Evolutionary conservation across 2,888 invertebrate genomes (phyloP), one percentile per base, ranked within the genome.

Genomic region (Heteropelma amictum): DNA sequence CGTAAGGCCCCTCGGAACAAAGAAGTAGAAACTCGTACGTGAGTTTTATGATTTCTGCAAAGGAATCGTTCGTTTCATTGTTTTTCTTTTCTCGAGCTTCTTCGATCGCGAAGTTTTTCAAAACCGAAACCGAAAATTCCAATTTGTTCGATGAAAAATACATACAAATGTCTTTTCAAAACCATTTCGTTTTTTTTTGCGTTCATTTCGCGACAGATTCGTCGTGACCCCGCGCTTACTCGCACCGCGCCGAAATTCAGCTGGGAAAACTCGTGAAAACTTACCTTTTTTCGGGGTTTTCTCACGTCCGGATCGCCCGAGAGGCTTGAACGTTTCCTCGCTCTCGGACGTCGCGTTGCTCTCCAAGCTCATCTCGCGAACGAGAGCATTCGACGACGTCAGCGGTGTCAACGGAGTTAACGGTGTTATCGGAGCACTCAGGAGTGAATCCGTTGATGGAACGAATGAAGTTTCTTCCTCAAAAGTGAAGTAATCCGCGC

Each of bases 1-100:
- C 91, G 58, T 90, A 89, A 26, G 92, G 92, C 60, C 92, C 91
- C 86, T 90, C 90, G 63, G 92, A 90, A 84, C 92, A 90, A 60
- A 90, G 89, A 75, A 92, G 90, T 79, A 92, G 84, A 84, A 90
- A 89, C 83, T 91, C 91, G 76, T 89, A 88, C 19, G 88, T 87
- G 77, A 89, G 85, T 79, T 87, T 88, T 77, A 85, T 86, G 75
- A 83, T 78, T 79, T 83, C 84, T 84, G 82, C 78, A 83, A 82
- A 63, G 79, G 17, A 64, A 42, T 53, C 35, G 40, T 58, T 51
- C 61, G 47, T 63, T 56, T 17, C 23, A 58, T 72, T 33, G 45
- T 65, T 58, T 64, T 19, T 12, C 21, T 7, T 54, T 61, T 26
- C 19, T 3, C 19, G 1, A 2, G 7, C 23, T 38, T 38, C 17